Conservation (phyloP, 2,113 vertebrate species). For the Agelaius phoeniceus region DNA sequence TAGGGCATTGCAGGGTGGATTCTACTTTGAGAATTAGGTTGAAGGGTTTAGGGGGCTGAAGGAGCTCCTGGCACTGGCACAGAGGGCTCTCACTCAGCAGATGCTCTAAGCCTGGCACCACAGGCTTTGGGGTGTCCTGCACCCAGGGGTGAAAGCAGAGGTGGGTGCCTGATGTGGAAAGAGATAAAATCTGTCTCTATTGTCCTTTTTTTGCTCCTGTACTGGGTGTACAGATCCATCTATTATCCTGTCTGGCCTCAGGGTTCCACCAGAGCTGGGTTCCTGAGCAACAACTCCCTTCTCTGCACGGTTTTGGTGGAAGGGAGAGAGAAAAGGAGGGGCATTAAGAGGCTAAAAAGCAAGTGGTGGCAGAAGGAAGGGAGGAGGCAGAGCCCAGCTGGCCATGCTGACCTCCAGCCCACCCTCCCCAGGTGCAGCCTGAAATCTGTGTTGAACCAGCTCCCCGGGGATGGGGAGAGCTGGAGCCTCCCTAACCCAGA, state of each 20-base stretch:
- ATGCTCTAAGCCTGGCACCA: accelerated
- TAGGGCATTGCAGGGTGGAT: neutral
- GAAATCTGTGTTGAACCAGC: neutral
- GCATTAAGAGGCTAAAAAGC: neutral
- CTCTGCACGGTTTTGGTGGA: neutral
- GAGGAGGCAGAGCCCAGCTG: neutral
- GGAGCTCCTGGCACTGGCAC: neutral
- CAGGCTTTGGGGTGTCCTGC: neutral
- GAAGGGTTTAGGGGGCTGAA: neutral
- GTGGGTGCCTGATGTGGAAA: neutral
- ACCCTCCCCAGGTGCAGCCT: neutral
- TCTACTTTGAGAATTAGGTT: neutral
- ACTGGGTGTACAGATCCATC: neutral
- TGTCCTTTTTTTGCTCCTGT: neutral
- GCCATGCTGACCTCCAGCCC: neutral
- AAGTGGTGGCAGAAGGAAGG: neutral
- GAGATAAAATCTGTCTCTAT: neutral
- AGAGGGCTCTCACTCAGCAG: neutral
- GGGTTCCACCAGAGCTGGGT: neutral
- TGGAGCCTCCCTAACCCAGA: neutral
- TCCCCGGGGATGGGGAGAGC: neutral
- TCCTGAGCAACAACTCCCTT: neutral
- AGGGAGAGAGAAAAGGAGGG: neutral
- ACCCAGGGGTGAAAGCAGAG: neutral
- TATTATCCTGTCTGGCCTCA: neutral